Base-by-base conservation (phyloP, 2,113 vertebrate species). In the Empidonax traillii region DNA sequence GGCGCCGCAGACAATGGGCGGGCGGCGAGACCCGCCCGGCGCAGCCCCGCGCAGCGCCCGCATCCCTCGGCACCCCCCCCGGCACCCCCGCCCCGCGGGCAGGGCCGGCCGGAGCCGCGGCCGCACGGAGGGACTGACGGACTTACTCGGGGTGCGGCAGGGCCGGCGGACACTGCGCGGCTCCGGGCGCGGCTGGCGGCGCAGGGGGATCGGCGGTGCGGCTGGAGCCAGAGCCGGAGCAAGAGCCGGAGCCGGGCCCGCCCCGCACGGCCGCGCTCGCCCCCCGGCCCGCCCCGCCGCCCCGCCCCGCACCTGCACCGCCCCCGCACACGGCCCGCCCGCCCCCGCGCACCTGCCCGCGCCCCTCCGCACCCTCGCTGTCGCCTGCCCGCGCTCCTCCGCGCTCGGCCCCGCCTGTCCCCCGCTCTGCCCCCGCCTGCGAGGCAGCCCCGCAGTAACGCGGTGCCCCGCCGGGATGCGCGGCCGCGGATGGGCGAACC, bases 141-240 rank as follows among this genome's bases (percentile, higher is more conserved):
- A 97, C 97, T 98, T 97, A 98, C 97, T 87, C 79, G 66, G 52
- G 53, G 65, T 77, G 78, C 75, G n/a, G 77, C 89, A 56, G 82
- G 19, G 13, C 47, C 47, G 47, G 47, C 23, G 49, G 49, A 25
- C 13, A 55, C 53, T 55, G 33, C 55, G 37, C 62, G 84, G 91
- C 93, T 93, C 89, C 83, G 47, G 94, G 95, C 94, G 89, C 95
- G 62, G 96, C 95, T 91, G 68, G n/a, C 52, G 73, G 89, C 94
- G 16, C 58, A 17, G 53, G 67, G 33, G 33, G 27, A 27, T 28
- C 21, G 25, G 51, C 51, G 25, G 51, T 27, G 51, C 51, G 51
- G 51, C 49, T 51, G 49, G 14, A 51, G 49, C 49, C 44, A 9
- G 39, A 39, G 39, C 39, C 39, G 10, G 39, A 39, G 39, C 39